Conservation (phyloP, 2,797 vertebrate genomes). For the Gallinago nigripennis region DNA sequence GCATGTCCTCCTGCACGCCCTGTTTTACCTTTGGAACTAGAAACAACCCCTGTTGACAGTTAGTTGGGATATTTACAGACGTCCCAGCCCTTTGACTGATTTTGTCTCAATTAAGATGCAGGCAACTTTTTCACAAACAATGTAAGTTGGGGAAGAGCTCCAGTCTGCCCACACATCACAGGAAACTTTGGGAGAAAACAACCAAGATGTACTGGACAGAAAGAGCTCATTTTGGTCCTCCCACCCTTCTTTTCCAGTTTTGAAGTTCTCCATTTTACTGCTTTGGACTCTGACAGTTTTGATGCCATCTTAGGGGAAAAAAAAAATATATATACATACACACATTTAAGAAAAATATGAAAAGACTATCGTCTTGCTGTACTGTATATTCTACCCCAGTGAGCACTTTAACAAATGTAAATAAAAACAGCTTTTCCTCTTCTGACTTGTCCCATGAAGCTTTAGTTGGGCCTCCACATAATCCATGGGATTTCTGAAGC, state of each 20-base stretch:
- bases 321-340: neutral
- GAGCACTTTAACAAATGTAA: slow-evolving; percentile 68
- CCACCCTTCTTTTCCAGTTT: neutral
- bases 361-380: neutral
- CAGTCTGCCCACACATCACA: neutral
- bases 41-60: neutral
- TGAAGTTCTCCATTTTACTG: neutral
- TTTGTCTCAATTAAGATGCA: neutral
- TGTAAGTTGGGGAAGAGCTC: accelerated
- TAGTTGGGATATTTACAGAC: neutral
- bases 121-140: neutral
- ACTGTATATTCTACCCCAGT: slow-evolving; percentile 18
- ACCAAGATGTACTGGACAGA: neutral
- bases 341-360: neutral
- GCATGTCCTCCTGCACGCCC: accelerated
- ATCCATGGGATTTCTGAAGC: slow-evolving; percentile 74
- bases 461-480: slow-evolving; percentile 50
- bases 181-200: neutral
- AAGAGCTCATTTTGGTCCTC: neutral
- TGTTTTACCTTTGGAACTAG: neutral
- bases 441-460: slow-evolving; percentile 47
- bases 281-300: neutral
- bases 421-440: slow-evolving; percentile 67
- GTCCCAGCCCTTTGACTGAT: neutral
- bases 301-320: neutral